Evolutionary conservation across 2,888 invertebrate species (phyloP), one percentile per base, ranked within the genome.

Genomic region (Rhogogaster chlorosoma): DNA sequence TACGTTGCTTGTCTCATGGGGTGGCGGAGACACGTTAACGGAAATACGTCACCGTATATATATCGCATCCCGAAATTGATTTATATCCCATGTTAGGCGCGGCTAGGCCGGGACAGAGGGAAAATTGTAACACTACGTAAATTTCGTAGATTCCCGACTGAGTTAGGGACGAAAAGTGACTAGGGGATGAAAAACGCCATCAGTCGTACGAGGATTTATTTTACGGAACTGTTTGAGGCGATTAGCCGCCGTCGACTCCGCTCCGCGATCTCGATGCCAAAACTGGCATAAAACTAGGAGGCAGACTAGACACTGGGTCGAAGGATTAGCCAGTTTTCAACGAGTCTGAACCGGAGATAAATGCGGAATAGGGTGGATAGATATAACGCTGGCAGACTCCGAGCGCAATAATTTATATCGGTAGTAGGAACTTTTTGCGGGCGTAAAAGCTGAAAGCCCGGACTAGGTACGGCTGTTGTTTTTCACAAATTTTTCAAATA

Each of bases 301-400:
- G 7, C 36, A 70, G 36, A 70, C 70, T 70, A 70, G 36, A 12
- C 32, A 36, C 29, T 26, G 36, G 36, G 22, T 42, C 15, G 45
- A 29, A 26, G 75, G 75, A 75, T 75, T 75, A 75, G 45, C 75
- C 15, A 75, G 75, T 45, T 75, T 75, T 75, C 75, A 75, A 75
- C 75, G 45, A 75, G 42, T 45, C 15, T 22, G 6, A 9, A 26
- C 7, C 22, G 5, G 29, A 15, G 45, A 4, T 5, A 2, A 12
- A n/a, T 70, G 18, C 18, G 67, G 45, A 45, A 45, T 26, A 61
- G 22, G 61, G 61, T 22, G 22, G 9, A 10, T 61, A 29, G 7
- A 29, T 36, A n/a, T 70, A 36, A 36, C 9, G 18, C 22, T 45
- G 18, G 75, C 22, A 45, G 45, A 49, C 75, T 45, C 45, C 15